Evolutionary conservation across 2,888 invertebrate genomes (phyloP).

Genomic region (Acholoe squamosa): DNA sequence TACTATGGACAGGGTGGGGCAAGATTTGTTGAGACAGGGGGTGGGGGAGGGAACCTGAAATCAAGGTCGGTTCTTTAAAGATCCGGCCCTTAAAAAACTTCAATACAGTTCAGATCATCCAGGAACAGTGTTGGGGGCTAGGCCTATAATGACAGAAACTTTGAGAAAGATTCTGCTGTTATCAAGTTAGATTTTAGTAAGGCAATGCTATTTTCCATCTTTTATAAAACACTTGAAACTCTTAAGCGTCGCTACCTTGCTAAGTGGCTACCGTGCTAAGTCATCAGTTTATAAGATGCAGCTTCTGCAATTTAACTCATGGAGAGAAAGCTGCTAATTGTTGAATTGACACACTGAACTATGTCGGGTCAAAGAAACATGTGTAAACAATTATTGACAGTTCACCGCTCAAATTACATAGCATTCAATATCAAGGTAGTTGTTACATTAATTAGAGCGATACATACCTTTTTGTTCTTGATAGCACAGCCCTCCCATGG

Average conservation of each 20-base stretch:
- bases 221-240: background rate
- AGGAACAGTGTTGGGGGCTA: too few relatives aligned
- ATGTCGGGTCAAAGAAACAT: too few relatives aligned
- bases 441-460: conserved; percentile 56
- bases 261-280: background rate
- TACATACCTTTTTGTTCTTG: conserved; percentile 57
- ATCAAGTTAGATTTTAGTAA: background rate
- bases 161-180: background rate
- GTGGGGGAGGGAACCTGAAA: too few relatives aligned
- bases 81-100: background rate
- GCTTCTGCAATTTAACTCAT: background rate
- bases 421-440: too few relatives aligned
- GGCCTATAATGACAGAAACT: background rate
- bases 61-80: too few relatives aligned
- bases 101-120: background rate
- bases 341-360: too few relatives aligned
- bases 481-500: background rate
- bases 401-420: too few relatives aligned
- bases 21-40: too few relatives aligned
- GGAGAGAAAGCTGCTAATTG: too few relatives aligned
- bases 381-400: too few relatives aligned
- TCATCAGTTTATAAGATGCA: background rate
- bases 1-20: too few relatives aligned
- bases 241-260: background rate
- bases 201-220: background rate